Conservation (phyloP, 2,113 vertebrate species). For the Cyanoderma ruficeps region DNA sequence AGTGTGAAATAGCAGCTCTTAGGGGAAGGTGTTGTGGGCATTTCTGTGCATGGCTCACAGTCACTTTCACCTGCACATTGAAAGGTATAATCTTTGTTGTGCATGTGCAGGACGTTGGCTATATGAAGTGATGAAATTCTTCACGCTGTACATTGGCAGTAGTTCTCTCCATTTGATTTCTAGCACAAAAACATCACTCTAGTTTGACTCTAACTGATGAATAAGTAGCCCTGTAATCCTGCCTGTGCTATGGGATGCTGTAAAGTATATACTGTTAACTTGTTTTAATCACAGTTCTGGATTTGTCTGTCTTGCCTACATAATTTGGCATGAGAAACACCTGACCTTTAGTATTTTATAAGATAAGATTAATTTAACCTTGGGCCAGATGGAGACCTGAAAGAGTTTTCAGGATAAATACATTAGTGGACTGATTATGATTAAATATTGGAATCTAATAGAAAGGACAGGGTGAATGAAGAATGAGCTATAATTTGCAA, state of each 20-base stretch:
- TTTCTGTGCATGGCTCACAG: not conserved
- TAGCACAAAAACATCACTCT: not conserved
- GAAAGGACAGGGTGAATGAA: not conserved
- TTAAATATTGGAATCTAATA: not conserved
- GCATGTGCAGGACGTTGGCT: not conserved
- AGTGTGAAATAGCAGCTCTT: not conserved
- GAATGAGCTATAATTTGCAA: not conserved
- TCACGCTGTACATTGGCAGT: not conserved
- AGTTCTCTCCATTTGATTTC: not conserved
- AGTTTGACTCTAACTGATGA: not conserved
- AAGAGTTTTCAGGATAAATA: slow-evolving; percentile 3
- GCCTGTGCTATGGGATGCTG: not conserved
- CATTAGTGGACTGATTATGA: not conserved
- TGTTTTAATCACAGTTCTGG: not conserved
- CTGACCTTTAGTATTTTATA: not conserved
- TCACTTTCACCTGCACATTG: not conserved
- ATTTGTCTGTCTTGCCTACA: not conserved
- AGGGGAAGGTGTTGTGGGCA: not conserved
- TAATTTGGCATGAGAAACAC: not conserved
- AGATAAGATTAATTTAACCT: slow-evolving; percentile 9
- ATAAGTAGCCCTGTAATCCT: not conserved
- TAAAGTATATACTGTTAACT: not conserved
- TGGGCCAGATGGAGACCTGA: not conserved
- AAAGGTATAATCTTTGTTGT: not conserved
- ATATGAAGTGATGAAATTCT: not conserved